Evolutionary conservation across 2,113 vertebrate species (phyloP).

Genomic region (Hyperopisus bebe): DNA sequence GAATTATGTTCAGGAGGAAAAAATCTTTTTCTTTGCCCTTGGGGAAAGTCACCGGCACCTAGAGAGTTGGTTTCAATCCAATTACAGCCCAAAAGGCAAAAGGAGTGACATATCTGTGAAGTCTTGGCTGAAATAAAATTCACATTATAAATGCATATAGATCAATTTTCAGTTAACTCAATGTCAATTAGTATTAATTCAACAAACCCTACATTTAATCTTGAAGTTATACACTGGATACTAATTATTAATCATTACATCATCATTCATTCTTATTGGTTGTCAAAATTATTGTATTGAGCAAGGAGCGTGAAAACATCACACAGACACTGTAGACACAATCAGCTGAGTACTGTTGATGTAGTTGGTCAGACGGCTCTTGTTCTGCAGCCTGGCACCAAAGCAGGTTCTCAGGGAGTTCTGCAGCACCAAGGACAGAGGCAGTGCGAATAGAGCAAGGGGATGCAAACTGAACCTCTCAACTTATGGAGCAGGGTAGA

Average conservation of each 20-base stretch:
- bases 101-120: neutral
- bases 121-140: neutral
- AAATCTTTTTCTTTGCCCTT: neutral
- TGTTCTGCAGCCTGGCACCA: neutral
- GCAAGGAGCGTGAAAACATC: neutral
- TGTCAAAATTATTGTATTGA: neutral
- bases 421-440: neutral
- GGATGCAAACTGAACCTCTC: neutral
- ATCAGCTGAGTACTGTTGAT: neutral
- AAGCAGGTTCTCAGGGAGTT: neutral
- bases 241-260: neutral
- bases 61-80: slow-evolving; percentile 4
- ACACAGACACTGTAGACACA: neutral
- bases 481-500: too few species aligned
- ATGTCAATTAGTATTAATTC: neutral
- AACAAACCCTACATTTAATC: neutral
- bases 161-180: neutral
- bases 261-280: neutral
- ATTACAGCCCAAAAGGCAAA: neutral
- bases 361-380: neutral
- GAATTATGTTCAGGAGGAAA: neutral
- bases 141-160: neutral
- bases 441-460: neutral
- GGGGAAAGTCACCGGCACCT: neutral
- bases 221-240: neutral